phyloP scores from a whole-genome alignment of 2,797 vertebrate genomes.

The Coreius guichenoti region DNA sequence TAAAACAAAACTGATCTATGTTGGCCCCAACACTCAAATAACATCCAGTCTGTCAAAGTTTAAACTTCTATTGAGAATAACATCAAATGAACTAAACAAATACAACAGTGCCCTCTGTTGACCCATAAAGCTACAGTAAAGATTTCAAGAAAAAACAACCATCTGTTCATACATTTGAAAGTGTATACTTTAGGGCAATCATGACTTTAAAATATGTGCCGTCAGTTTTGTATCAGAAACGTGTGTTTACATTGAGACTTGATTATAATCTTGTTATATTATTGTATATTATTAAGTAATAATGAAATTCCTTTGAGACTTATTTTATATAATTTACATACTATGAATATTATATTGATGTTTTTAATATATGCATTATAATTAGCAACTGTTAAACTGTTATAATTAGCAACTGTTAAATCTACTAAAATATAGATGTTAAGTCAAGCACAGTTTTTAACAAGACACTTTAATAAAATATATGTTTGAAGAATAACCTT shows the following conservation, averaged over 20 bases:
- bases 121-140: constrained; percentile 4
- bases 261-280: not conserved
- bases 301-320: not conserved
- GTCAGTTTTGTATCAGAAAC: not conserved
- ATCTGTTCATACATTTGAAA: not conserved
- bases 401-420: not conserved
- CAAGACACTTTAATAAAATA: not conserved
- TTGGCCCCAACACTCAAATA: not conserved
- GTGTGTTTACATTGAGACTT: not conserved
- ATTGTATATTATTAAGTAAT: not conserved
- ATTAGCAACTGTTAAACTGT: not conserved
- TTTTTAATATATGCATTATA: not conserved
- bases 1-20: not conserved
- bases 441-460: not conserved
- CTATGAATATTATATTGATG: not conserved
- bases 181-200: not conserved
- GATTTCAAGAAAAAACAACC: not conserved
- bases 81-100: not conserved
- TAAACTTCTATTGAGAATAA: not conserved
- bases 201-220: not conserved
- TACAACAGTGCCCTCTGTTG: constrained; percentile 47
- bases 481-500: not conserved
- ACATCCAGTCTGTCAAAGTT: not conserved
- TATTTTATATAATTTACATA: not conserved
- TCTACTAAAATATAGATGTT: not conserved